Conservation (phyloP, 2,113 vertebrate genomes). For the Panurus biarmicus region DNA sequence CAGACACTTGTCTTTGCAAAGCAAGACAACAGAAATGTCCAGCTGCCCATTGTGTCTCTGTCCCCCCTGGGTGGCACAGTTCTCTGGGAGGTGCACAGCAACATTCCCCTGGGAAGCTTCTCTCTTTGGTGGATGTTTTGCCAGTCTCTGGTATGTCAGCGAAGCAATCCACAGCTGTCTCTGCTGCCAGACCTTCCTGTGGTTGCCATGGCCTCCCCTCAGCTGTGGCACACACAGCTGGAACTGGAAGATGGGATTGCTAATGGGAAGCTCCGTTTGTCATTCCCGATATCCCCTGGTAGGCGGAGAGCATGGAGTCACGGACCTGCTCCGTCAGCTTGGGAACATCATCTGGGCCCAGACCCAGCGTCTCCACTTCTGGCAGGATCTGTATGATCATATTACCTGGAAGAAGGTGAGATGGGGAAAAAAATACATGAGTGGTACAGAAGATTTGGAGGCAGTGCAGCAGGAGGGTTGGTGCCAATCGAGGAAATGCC, state of each 20-base stretch:
- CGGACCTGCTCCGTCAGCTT: background rate
- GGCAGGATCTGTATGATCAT: constrained; percentile 21
- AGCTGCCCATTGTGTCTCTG: background rate
- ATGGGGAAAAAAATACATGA: background rate
- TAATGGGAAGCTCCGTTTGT: background rate
- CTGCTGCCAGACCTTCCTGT: background rate
- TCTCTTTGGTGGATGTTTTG: background rate
- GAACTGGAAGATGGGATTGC: background rate
- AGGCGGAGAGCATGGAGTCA: background rate
- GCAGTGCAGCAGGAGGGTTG: background rate
- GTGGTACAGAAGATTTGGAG: background rate
- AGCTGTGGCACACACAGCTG: background rate
- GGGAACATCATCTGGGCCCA: background rate
- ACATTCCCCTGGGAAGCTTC: background rate
- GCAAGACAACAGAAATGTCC: background rate
- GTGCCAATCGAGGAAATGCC: background rate
- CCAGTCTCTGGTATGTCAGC: background rate
- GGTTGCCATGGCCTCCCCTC: background rate
- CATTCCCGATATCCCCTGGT: background rate
- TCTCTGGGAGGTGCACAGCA: background rate
- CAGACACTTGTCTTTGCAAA: no score
- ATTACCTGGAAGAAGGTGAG: background rate
- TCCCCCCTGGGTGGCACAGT: background rate
- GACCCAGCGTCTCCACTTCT: background rate
- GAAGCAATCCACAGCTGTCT: background rate